Evolutionary conservation across 1,140 invertebrate genomes (phyloP).

Genomic region (Nebria ingens): DNA sequence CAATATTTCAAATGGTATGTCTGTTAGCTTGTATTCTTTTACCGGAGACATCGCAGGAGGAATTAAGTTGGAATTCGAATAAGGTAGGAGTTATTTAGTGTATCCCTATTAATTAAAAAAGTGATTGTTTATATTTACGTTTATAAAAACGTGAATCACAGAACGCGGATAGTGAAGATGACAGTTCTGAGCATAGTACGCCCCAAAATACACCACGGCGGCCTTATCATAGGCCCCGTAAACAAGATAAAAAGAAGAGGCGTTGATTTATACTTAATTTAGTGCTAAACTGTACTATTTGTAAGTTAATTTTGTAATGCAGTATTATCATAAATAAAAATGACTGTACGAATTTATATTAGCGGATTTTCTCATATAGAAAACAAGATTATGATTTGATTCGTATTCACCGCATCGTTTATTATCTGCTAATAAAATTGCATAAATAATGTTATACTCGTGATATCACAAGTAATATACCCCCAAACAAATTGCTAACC

Average conservation of each 20-base stretch:
- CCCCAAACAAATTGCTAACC: no score
- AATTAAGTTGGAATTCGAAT: slow-evolving; percentile 23
- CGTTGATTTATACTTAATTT: slow-evolving; percentile 22
- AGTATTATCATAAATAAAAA: not conserved
- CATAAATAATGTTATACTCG: no score
- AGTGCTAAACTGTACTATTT: no score
- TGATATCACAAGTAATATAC: no score
- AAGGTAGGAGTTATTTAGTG: not conserved
- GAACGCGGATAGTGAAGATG: slow-evolving; percentile 41
- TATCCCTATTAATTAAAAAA: no score
- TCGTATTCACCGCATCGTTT: no score
- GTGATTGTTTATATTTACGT: slow-evolving; percentile 7
- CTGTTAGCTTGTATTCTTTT: slow-evolving; percentile 54
- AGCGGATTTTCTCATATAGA: no score
- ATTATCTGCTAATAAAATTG: no score
- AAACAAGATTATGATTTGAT: no score
- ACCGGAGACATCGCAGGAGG: slow-evolving; percentile 33
- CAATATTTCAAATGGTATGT: slow-evolving; percentile 55
- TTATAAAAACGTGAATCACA: slow-evolving; percentile 16
- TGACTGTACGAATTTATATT: no score
- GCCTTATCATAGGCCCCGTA: slow-evolving; percentile 37
- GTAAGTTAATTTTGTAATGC: no score
- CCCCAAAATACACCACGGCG: slow-evolving; percentile 43
- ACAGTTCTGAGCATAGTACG: slow-evolving; percentile 46
- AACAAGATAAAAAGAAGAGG: slow-evolving; percentile 46